These are phyloP conservation scores for Sitophilus oryzae DNA, from an alignment of 1,140 invertebrate species.

Conservation along the genomic window DNA sequence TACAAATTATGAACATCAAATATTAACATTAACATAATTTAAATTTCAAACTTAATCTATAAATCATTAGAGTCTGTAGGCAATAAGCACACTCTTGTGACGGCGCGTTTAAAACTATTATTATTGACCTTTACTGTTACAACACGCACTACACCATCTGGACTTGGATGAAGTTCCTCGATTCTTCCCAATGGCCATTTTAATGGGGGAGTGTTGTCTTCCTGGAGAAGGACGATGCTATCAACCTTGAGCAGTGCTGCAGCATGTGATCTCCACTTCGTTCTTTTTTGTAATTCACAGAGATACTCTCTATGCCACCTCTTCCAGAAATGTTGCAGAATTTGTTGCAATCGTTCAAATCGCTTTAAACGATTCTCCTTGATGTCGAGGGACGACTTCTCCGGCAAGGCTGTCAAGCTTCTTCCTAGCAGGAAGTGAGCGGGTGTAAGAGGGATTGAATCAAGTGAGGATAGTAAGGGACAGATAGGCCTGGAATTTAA, in stretches of 20 bases:
- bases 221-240: constrained; percentile 38
- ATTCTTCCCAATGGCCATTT: constrained; percentile 35
- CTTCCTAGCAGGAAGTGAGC: constrained; percentile 10
- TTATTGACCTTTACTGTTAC: no score
- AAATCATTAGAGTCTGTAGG: no score
- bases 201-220: constrained; percentile 28
- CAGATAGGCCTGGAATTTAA: constrained; percentile 39
- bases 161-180: no score
- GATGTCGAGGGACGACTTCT: neutral
- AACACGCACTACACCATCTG: no score
- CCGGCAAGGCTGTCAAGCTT: constrained; percentile 26
- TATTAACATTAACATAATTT: no score
- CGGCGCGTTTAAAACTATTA: no score
- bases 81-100: no score
- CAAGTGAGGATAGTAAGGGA: constrained; percentile 17
- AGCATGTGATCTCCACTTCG: constrained; percentile 27
- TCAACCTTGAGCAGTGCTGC: constrained; percentile 27
- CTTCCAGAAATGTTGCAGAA: constrained; percentile 34
- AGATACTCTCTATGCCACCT: constrained; percentile 34
- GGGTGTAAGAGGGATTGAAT: constrained; percentile 35
- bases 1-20: no score
- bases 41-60: no score
- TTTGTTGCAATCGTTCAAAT: constrained; percentile 30
- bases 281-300: constrained; percentile 19
- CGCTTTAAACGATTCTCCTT: constrained; percentile 20